Evolutionary conservation across 2,113 vertebrate species (phyloP).

Genomic region (Varanus salvator): DNA sequence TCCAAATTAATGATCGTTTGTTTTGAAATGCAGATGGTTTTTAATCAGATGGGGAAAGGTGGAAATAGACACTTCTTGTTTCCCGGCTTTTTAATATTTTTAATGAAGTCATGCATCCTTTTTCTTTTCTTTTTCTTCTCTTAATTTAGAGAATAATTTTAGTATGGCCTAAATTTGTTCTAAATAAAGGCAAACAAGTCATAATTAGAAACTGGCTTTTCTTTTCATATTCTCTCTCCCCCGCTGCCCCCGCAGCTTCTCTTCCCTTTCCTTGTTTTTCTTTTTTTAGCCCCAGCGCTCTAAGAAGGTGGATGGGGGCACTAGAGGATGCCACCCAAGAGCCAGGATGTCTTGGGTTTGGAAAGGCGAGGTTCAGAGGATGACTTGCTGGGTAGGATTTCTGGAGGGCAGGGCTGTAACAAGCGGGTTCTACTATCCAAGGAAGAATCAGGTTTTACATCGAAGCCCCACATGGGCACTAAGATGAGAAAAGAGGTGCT

Average conservation of each 20-base stretch:
- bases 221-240: constrained; percentile 9
- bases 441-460: not conserved
- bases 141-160: constrained; percentile 56
- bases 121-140: not conserved
- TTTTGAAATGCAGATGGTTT: constrained; percentile 74
- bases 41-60: constrained; percentile 73
- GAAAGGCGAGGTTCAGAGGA: fast-evolving
- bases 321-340: not conserved
- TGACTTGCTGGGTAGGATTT: not conserved
- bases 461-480: not conserved
- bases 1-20: constrained; percentile 69
- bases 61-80: constrained; percentile 56
- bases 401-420: too few relatives aligned
- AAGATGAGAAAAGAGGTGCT: not conserved
- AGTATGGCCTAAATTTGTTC: constrained; percentile 67
- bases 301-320: constrained; percentile 24
- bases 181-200: constrained; percentile 76
- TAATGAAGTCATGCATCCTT: constrained; percentile 57
- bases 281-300: not conserved
- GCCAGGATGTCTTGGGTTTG: fast-evolving
- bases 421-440: not conserved
- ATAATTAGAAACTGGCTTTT: constrained; percentile 68
- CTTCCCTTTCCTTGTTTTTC: not conserved
- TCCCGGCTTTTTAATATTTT: constrained; percentile 52
- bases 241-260: too few relatives aligned